Percentiles rank a stretch among this genome's conserved stretches.
Evolutionary conservation across 1,140 invertebrate species (phyloP).

Genomic region (Cherax quadricarinatus): DNA sequence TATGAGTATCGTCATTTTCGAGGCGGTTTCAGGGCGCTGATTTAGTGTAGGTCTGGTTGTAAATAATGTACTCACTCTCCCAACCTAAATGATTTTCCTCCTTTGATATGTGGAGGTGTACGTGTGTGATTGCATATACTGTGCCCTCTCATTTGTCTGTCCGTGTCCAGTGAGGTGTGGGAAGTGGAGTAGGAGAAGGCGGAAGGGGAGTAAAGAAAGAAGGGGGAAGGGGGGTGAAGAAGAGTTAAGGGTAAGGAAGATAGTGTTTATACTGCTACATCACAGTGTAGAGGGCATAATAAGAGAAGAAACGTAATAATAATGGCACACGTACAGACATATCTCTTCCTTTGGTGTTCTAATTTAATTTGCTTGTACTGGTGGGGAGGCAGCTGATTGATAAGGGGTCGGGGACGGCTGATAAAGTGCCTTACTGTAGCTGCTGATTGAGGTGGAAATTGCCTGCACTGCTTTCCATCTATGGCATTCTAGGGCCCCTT

Average conservation of each 20-base stretch:
- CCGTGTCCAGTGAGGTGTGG: not conserved
- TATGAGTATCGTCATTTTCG: not conserved
- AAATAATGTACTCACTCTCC: not conserved
- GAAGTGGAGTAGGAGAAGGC: not conserved
- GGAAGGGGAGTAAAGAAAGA: not conserved
- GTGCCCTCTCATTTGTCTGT: not conserved
- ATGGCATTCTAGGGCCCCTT: too few species aligned
- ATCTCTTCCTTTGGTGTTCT: too few species aligned
- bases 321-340: too few species aligned
- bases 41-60: conserved; percentile 2
- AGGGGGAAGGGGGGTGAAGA: not conserved
- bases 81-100: not conserved
- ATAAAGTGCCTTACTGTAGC: too few species aligned
- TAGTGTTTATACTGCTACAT: not conserved
- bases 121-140: not conserved
- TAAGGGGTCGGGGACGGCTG: too few species aligned
- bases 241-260: not conserved
- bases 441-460: too few species aligned
- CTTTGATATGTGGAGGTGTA: not conserved
- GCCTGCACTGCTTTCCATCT: too few species aligned
- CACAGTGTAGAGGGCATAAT: not conserved
- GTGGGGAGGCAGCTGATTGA: too few species aligned
- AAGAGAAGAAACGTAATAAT: not conserved
- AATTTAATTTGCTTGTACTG: too few species aligned
- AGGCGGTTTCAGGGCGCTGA: not conserved